Evolutionary conservation across 1,140 invertebrate species (phyloP), one percentile per base, ranked within the genome.

Genomic region (Cyclargus thomasi): DNA sequence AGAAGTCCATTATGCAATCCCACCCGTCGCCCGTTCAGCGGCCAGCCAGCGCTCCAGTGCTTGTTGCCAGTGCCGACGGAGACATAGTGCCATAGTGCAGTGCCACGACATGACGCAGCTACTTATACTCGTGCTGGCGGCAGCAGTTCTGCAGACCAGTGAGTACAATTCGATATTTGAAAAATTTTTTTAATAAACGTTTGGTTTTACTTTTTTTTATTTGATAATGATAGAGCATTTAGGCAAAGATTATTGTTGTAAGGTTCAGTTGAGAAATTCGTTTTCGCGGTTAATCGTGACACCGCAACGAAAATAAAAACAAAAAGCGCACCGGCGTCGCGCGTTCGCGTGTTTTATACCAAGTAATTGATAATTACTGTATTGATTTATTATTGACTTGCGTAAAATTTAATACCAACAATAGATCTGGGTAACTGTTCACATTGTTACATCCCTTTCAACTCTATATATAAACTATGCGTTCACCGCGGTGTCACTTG

Each of bases 1-100:
- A 85, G 81, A 71, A 72, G 70, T 70, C 72, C 81, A 81, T 90
- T 88, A 90, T 88, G 86, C 86, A 90, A 90, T 76, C 68, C 68
- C 67, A 74, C 75, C 72, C 67, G 72, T 81, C 78, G 80, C 79
- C 77, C 39, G 39, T 74, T 69, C 75, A 75, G 76, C 71, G 74
- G 74, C 78, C 68, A 73, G 72, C 70, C 75, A 47, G 39, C 39
- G 0, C 8, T 8, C 39, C 39, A 47, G 10, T 47, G 39, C 39
- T 11, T 29, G 5, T 4, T 1, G 14, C 39, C 39, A 47, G 39
- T 47, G 39, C 39, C 39, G 39, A 47, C 39, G 39, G 39, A 14
- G 39, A 47, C 39, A 47, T 16, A 76, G 81, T 82, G 81, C 73
- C 76, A 82, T 80, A 47, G 39, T 47, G 39, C 39, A 47, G 39